Conservation (phyloP, 1,140 invertebrate genomes). For the Drosophila baimaii region DNA sequence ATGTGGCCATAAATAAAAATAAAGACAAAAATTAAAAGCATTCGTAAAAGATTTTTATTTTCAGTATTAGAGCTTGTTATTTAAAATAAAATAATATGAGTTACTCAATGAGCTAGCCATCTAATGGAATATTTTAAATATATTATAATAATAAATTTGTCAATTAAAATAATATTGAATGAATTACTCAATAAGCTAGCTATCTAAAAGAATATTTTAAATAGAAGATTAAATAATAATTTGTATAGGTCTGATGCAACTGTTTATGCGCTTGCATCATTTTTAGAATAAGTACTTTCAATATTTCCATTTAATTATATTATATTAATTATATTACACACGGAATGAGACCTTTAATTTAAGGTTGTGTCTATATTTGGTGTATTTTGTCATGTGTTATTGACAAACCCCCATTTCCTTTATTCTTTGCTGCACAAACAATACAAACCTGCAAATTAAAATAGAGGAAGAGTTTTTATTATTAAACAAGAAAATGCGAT, state of each 20-base stretch:
- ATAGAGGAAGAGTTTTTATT: background rate
- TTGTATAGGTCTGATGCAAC: conserved; percentile 3
- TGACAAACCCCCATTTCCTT: background rate
- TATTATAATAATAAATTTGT: background rate
- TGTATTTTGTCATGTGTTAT: conserved; percentile 38
- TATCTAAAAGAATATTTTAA: background rate
- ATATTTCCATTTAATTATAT: conserved; percentile 12
- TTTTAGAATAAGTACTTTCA: background rate
- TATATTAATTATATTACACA: too few species aligned
- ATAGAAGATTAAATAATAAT: background rate
- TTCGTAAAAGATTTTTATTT: conserved; percentile 1
- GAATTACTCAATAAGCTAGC: background rate
- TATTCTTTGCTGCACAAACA: background rate
- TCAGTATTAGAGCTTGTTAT: background rate
- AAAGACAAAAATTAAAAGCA: conserved; percentile 8
- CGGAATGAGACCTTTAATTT: too few species aligned
- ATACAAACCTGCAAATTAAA: conserved; percentile 1
- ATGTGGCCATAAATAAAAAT: background rate
- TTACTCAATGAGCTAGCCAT: background rate
- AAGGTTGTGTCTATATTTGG: conserved; percentile 46
- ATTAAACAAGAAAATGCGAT: background rate
- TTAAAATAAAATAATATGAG: background rate
- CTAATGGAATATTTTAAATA: background rate
- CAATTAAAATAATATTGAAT: background rate
- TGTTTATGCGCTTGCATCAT: background rate